A percentile compares a stretch with the other conserved stretches of the same genome.
Conservation (phyloP, 2,113 vertebrate genomes). For the Fulmarus glacialis region DNA sequence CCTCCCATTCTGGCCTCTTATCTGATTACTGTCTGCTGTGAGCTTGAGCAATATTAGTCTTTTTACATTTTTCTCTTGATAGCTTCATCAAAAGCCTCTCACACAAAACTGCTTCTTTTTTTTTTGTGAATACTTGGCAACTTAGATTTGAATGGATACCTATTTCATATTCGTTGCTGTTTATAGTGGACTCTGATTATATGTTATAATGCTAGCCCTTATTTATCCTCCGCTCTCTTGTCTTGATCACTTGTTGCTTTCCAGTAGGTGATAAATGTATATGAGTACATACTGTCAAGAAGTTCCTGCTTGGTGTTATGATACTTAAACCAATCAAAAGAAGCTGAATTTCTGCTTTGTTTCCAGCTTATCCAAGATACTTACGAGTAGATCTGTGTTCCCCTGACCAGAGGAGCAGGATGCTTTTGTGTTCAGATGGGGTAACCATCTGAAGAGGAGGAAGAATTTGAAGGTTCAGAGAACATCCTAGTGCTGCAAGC, state of each 20-base stretch:
- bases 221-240: not conserved
- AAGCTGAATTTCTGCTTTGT: not conserved
- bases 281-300: not conserved
- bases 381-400: not conserved
- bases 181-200: not conserved
- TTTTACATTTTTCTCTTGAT: not conserved
- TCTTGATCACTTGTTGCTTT: not conserved
- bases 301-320: not conserved
- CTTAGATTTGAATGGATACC: not conserved
- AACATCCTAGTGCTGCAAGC: not conserved
- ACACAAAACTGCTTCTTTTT: not conserved
- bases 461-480: not conserved
- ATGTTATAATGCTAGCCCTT: not conserved
- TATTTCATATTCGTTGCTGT: not conserved
- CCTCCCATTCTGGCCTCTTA: not conserved
- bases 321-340: not conserved
- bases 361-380: not conserved
- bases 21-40: not conserved
- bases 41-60: not conserved
- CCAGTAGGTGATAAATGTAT: not conserved
- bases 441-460: not conserved
- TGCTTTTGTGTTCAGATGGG: not conserved
- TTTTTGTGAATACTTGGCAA: not conserved
- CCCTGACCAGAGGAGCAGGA: not conserved
- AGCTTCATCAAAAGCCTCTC: not conserved